Base-by-base conservation (phyloP, 2,797 vertebrate genomes). In the Notolepis coatsorum region DNA sequence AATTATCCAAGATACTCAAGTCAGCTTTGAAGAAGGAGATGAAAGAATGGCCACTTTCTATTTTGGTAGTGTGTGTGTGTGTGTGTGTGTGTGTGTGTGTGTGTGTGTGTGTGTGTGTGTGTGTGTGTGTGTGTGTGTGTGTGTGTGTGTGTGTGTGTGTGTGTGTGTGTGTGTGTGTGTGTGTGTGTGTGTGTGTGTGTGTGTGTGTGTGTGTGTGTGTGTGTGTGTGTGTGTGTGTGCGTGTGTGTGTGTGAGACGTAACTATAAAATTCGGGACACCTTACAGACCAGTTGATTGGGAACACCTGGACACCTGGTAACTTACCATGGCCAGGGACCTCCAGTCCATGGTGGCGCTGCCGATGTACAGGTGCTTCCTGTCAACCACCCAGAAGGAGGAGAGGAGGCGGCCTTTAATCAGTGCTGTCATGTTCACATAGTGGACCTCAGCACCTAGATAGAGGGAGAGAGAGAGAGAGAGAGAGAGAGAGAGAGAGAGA, bases 301-400 rank as follows among this genome's bases (percentile, higher is more conserved):
- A 2, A 17, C 1, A 24, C 23, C 20, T 53, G 43, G 2, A 9
- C 60, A 13, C 65, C 13, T 4, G 18, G 51, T 38, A 13, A 57
- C 49, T 82, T 95, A 99, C 97, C 83, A 91, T 96, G 75, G 95
- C 93, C 70, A 99, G 20, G 0, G 97, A 96, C 63, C 90, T 94
- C 97, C 96, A 98, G 79, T 99, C 96, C 89, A 98, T 93, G 81
- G 91, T 92, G 4, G 93, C 96, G 24, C 97, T 99, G 81, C 97
- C 97, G 25, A 99, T 92, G 79, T 98, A 99, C n/a, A 99, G 91
- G 0, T 99, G 97, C 62, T 90, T 95, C 49, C 94, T 94, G 79
- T 99, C 97, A 46, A 99, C 95, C 69, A 99, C 96, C 97, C 97
- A 99, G 92, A 99, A 98, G 8, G 96, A 97, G 0, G 97, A 94